These are phyloP conservation scores for Drosophila yooni DNA, from an alignment of 2,888 invertebrate species.

Conservation along the genomic window DNA sequence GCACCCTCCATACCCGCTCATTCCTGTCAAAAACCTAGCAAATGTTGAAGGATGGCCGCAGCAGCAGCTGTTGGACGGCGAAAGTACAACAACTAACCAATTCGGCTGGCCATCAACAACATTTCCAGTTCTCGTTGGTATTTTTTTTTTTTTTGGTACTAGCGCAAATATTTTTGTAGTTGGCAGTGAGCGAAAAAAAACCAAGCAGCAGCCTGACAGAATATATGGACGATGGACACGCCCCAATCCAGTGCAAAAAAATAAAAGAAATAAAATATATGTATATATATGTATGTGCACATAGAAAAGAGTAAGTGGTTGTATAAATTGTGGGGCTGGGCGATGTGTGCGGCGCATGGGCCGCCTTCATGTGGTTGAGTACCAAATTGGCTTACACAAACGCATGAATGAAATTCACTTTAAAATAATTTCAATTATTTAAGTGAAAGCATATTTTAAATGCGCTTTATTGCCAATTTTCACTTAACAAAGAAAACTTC, in stretches of 20 bases:
- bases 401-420: conserved; percentile 52
- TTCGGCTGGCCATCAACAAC: conserved; percentile 53
- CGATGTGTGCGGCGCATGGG: not conserved
- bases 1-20: not conserved
- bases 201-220: conserved; percentile 55
- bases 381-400: conserved; percentile 52
- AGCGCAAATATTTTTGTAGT: conserved; percentile 69
- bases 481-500: conserved; percentile 56
- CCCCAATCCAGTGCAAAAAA: conserved; percentile 46
- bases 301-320: conserved; percentile 22
- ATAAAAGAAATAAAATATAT: conserved; percentile 14
- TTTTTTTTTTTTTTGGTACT: conserved; percentile 33
- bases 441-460: conserved; percentile 74
- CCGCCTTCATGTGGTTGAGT: conserved; percentile 36
- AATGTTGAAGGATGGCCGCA: conserved; percentile 61
- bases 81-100: conserved; percentile 49
- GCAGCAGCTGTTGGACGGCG: conserved; percentile 33
- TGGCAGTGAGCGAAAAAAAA: conserved; percentile 24
- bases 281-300: not conserved
- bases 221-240: conserved; percentile 69
- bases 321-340: conserved; percentile 31
- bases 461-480: conserved; percentile 74
- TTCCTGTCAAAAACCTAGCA: conserved; percentile 20
- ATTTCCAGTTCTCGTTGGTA: conserved; percentile 10
- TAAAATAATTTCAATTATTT: conserved; percentile 75